Evolutionary conservation across 1,140 invertebrate genomes (phyloP).

Genomic region (Schlechtendalia chinensis): DNA sequence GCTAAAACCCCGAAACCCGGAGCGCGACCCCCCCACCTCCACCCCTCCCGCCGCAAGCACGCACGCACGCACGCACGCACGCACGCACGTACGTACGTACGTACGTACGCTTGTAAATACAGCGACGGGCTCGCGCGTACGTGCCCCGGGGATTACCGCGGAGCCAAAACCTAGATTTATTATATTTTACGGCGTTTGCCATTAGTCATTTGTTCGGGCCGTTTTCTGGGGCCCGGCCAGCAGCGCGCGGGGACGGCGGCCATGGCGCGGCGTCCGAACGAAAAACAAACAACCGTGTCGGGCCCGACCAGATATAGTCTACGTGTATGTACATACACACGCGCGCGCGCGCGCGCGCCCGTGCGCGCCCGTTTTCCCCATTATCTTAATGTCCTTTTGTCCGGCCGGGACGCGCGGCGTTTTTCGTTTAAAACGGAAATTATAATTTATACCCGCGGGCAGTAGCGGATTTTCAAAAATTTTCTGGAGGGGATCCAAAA

Average conservation of each 20-base stretch:
- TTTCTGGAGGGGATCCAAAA: too few species aligned
- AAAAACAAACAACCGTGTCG: too few species aligned
- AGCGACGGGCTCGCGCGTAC: too few species aligned
- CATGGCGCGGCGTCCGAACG: neutral
- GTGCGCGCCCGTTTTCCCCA: slow-evolving; percentile 29
- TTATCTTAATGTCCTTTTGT: slow-evolving; percentile 49
- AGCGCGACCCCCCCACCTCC: too few species aligned
- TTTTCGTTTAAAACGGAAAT: slow-evolving; percentile 47
- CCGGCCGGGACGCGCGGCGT: neutral
- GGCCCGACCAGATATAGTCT: too few species aligned
- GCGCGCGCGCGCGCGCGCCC: too few species aligned
- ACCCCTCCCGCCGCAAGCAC: too few species aligned
- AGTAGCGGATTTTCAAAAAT: too few species aligned
- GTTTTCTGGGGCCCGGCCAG: slow-evolving; percentile 42
- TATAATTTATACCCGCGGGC: slow-evolving; percentile 42
- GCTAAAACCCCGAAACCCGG: too few species aligned
- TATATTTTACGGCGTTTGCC: slow-evolving; percentile 48
- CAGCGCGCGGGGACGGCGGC: slow-evolving; percentile 8
- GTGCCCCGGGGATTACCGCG: slow-evolving; percentile 40
- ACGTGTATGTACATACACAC: too few species aligned
- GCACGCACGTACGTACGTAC: too few species aligned
- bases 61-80: neutral
- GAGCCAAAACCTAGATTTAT: slow-evolving; percentile 50
- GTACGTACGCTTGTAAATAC: too few species aligned
- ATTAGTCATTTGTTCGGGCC: slow-evolving; percentile 49